Base-by-base conservation (phyloP, 2,113 vertebrate genomes). In the Oreotrochilus melanogaster region DNA sequence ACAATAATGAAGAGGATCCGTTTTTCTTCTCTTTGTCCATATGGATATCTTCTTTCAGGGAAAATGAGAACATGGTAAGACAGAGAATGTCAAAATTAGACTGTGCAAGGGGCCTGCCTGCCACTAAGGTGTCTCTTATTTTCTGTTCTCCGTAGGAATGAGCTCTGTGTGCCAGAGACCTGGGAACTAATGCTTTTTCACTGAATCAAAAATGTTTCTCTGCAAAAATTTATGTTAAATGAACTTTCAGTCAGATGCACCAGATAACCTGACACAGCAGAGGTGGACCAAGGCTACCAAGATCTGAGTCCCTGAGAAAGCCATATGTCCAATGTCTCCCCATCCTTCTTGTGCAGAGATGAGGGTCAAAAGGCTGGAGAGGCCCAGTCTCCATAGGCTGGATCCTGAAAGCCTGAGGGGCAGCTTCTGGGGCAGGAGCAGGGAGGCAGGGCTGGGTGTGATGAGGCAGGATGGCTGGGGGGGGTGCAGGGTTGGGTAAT, bases 391-490 rank as follows among this genome's bases (percentile, higher is more conserved):
- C 24, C 24, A 1, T 4, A 5, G 51, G 9, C 56, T 74, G 66
- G 48, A 79, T 42, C 6, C 43, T 74, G 47, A 23, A 53, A 72
- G 27, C 27, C 53, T 39, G 39, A 39, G 51, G 80, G 16, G 5
- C 25, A 73, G 23, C 6, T 27, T 43, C 47, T 37, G n/a, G 80
- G 22, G 18, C 65, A 37, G 78, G 31, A 67, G 28, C 1, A 2
- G 70, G n/a, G n/a, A n/a, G 16, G 22, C 48, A 21, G 60, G 43
- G 66, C n/a, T 51, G 37, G 31, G 31, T 67, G 2, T 2, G 43
- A 33, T 0, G 2, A 43, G 24, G 4, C 25, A 6, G 71, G 61
- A 27, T 0, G 3, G 39, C 39, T 66, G 57, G 13, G 0, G 0
- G 58, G 58, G 31, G 17, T 1, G 0, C 16, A 2, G 66, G 45